Percentiles rank a stretch among this genome's conserved stretches.
Conservation (phyloP, 2,797 vertebrate species). For the Ctenopoma kingsleyae region DNA sequence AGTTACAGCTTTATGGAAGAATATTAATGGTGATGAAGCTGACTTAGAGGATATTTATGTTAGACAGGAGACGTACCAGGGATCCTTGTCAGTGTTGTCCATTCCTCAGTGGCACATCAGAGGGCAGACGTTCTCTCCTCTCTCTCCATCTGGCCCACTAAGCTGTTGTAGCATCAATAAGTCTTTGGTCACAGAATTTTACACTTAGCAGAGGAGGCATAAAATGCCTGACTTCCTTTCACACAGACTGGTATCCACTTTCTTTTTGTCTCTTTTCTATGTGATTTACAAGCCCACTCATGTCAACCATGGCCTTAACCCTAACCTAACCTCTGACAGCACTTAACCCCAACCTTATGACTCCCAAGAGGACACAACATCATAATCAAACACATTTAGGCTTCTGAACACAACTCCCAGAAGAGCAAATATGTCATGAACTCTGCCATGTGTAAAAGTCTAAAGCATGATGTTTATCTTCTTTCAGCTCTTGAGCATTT, state of each 20-base stretch:
- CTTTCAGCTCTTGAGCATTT: conserved; percentile 7
- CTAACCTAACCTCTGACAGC: conserved; percentile 66
- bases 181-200: conserved; percentile 65
- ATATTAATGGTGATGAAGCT: conserved; percentile 48
- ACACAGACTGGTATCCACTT: conserved; percentile 54
- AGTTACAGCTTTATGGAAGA: conserved; percentile 37
- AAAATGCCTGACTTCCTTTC: conserved; percentile 65
- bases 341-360: conserved; percentile 60
- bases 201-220: conserved; percentile 60
- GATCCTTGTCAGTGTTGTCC: conserved; percentile 41
- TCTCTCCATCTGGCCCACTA: conserved; percentile 41
- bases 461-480: conserved; percentile 33
- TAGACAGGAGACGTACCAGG: conserved; percentile 27
- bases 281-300: conserved; percentile 68
- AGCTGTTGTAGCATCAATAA: conserved; percentile 35
- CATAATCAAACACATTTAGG: conserved; percentile 42
- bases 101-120: conserved; percentile 49
- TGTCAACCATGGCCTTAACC: conserved; percentile 59
- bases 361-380: conserved; percentile 52
- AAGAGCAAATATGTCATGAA: conserved; percentile 49
- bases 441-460: conserved; percentile 26
- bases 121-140: conserved; percentile 29
- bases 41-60: conserved; percentile 46
- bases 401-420: conserved; percentile 50
- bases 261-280: conserved; percentile 47